These are phyloP conservation scores for Cyphomyrmex costatus DNA, from an alignment of 1,140 invertebrate species.

Conservation along the genomic window DNA sequence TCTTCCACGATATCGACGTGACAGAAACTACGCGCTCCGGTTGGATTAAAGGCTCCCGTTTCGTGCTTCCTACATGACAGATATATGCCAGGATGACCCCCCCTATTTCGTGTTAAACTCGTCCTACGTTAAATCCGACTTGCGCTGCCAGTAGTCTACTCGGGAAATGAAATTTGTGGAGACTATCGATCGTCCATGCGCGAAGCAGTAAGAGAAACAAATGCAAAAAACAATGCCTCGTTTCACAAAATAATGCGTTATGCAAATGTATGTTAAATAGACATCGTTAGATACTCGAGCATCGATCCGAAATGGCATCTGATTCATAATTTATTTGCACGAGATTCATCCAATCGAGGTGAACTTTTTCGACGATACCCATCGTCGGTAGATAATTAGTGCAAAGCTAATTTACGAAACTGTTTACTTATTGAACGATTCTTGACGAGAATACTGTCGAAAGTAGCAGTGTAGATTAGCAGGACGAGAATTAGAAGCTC, in stretches of 20 bases:
- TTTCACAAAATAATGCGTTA: neutral
- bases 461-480: constrained; percentile 4
- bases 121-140: constrained; percentile 3
- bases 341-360: neutral
- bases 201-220: neutral
- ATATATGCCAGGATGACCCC: constrained; percentile 62
- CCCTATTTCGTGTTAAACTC: constrained; percentile 27
- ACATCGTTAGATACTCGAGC: neutral
- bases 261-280: neutral
- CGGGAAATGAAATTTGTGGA: constrained; percentile 16
- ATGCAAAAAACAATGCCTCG: neutral
- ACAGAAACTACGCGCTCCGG: neutral
- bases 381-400: neutral
- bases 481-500: constrained; percentile 57
- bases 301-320: neutral
- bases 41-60: constrained; percentile 7
- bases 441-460: neutral
- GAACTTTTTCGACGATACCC: neutral
- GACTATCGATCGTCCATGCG: constrained; percentile 25
- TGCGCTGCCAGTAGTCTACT: neutral
- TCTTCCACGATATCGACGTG: constrained; percentile 56
- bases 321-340: constrained; percentile 29
- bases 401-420: neutral
- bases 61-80: constrained; percentile 34
- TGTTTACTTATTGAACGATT: neutral